These are phyloP conservation scores for Antedon mediterranea DNA, from an alignment of 53 echinoderm and acorn worm species.

Conservation along the genomic window DNA sequence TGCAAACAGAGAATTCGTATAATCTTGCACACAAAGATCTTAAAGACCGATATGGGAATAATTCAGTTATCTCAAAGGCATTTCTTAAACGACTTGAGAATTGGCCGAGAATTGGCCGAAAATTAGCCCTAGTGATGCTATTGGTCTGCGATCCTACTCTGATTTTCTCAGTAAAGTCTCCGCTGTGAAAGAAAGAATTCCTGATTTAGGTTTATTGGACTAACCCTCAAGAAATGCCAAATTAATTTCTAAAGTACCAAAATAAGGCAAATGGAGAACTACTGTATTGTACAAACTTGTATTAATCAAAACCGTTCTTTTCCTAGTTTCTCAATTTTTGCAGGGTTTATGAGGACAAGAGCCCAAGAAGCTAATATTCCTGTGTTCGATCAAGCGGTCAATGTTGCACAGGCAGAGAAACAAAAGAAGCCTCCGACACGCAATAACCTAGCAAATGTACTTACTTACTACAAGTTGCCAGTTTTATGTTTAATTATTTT, in stretches of 20 bases:
- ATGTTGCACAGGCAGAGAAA: not conserved
- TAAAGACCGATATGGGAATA: constrained; percentile 20
- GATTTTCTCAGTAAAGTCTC: constrained; percentile 17
- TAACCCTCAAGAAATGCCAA: constrained; percentile 32
- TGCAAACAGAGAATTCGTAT: constrained; percentile 10
- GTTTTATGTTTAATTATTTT: too few relatives aligned
- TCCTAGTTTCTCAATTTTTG: not conserved
- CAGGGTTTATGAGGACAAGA: not conserved
- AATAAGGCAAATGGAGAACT: constrained; percentile 2
- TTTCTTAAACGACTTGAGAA: not conserved
- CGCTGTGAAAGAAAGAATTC: not conserved
- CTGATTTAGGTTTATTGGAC: constrained; percentile 27
- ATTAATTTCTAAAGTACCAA: constrained; percentile 22
- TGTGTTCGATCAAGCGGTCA: not conserved
- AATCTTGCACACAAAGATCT: constrained; percentile 5
- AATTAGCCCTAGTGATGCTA: constrained; percentile 16
- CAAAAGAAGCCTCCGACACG: not conserved
- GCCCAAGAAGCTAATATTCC: not conserved
- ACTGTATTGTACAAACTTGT: not conserved
- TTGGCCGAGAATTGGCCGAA: constrained; percentile 31
- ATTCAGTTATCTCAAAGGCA: constrained; percentile 13
- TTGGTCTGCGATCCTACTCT: constrained; percentile 23
- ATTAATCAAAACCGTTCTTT: not conserved
- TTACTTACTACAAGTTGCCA: too few relatives aligned
- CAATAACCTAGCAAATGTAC: not conserved